Conservation (phyloP, 2,888 invertebrate genomes). For the Thymelicus acteon region DNA sequence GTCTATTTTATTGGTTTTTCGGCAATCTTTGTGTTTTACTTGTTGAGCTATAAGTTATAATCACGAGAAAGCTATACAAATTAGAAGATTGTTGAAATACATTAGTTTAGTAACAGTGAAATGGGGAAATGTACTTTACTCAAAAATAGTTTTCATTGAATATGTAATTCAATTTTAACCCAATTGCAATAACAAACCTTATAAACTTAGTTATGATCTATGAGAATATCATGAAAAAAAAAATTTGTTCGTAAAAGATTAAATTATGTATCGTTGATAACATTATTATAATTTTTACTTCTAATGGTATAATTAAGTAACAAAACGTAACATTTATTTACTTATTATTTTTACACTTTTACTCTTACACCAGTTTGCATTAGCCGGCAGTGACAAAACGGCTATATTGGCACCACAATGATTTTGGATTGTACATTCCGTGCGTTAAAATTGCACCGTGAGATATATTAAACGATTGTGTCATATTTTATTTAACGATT, state of each 20-base stretch:
- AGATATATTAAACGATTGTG: slow-evolving; percentile 4
- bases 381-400: not conserved
- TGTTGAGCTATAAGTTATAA: too few species aligned
- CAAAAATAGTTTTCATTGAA: too few species aligned
- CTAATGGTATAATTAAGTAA: not conserved
- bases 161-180: too few species aligned
- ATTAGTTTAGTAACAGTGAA: too few species aligned
- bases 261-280: not conserved
- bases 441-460: not conserved
- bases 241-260: not conserved
- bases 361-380: not conserved
- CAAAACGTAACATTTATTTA: not conserved
- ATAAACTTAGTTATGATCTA: too few species aligned
- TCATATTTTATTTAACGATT: slow-evolving; percentile 13
- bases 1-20: too few species aligned
- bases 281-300: not conserved
- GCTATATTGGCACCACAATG: not conserved
- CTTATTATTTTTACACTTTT: slow-evolving; percentile 2
- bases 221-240: not conserved
- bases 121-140: too few species aligned
- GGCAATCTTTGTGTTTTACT: too few species aligned
- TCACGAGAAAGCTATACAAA: too few species aligned
- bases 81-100: too few species aligned
- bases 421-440: slow-evolving; percentile 1
- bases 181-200: not conserved